Base-by-base conservation (phyloP, 2,888 invertebrate genomes). In the Dryobota labecula region DNA sequence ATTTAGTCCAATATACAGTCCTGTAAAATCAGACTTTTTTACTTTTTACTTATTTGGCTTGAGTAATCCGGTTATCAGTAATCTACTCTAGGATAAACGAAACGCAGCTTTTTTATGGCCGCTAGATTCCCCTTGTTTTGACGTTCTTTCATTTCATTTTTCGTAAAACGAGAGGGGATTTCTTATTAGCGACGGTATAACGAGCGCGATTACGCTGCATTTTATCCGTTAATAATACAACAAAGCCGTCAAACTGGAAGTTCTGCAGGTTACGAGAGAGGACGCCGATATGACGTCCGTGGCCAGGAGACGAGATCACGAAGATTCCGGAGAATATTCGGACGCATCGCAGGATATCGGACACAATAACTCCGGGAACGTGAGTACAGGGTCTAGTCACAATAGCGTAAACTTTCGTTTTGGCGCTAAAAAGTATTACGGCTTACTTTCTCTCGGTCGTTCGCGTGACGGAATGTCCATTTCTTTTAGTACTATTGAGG, bases 281-380 rank as follows among this genome's bases (percentile, higher is more conserved):
- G 94, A 93, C 93, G 93, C 92, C 89, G 92, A 93, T 82, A 96
- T 96, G 95, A 96, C 96, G 94, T 94, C 96, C 90, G 92, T 95
- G 78, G 92, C 90, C 65, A 91, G 93, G 85, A 92, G 93, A 89
- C 88, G 89, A 85, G 93, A 93, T 63, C 94, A 92, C 67, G 94
- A 94, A 80, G 96, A 96, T 87, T 95, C 96, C 73, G 95, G 94
- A 74, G 96, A 96, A 88, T 96, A 93, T 88, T 96, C 96, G 62
- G 96, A 96, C 75, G 93, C 94, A 87, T 96, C 96, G 62, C 95
- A 95, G 88, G 96, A 96, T 86, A 93, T 93, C 84, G 95, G 95
- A 78, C 94, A 90, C 69, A 94, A 91, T 87, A 92, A 92, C 90
- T 94, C 95, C 27, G 93, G 87, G 86, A 94, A 94, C 89, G 96